Conservation (phyloP, 1,140 invertebrate species). For the Scylla paramamosain region DNA sequence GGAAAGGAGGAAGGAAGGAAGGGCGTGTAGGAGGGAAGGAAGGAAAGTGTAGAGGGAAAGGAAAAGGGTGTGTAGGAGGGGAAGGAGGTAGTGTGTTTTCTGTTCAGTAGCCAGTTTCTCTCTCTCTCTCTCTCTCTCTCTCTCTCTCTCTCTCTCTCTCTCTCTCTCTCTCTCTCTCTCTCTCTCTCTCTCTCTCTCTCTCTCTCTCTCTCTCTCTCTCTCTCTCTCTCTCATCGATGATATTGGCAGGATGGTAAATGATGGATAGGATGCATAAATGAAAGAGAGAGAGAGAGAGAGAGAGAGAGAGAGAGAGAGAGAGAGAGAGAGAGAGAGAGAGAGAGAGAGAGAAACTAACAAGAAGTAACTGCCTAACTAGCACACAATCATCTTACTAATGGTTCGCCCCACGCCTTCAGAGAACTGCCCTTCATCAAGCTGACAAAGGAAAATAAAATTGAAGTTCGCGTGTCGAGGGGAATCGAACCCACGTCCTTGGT, state of each 20-base stretch:
- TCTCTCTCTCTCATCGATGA: background rate
- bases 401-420: too few species aligned
- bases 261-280: background rate
- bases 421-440: too few species aligned
- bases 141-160: background rate
- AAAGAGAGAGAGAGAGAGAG: conserved; percentile 28
- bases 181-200: background rate
- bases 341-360: background rate
- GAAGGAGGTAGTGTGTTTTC: background rate
- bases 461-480: too few species aligned
- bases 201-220: background rate
- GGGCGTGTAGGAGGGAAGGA: too few species aligned
- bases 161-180: background rate
- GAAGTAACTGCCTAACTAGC: background rate
- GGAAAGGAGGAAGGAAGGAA: too few species aligned
- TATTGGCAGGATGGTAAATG: too few species aligned
- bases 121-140: background rate
- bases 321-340: conserved; percentile 33
- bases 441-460: too few species aligned
- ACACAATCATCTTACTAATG: too few species aligned
- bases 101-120: background rate
- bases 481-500: too few species aligned
- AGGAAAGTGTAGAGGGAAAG: background rate
- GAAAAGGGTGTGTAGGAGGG: background rate
- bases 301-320: background rate